Conservation (phyloP, 2,888 invertebrate genomes). For the Latheticus oryzae region DNA sequence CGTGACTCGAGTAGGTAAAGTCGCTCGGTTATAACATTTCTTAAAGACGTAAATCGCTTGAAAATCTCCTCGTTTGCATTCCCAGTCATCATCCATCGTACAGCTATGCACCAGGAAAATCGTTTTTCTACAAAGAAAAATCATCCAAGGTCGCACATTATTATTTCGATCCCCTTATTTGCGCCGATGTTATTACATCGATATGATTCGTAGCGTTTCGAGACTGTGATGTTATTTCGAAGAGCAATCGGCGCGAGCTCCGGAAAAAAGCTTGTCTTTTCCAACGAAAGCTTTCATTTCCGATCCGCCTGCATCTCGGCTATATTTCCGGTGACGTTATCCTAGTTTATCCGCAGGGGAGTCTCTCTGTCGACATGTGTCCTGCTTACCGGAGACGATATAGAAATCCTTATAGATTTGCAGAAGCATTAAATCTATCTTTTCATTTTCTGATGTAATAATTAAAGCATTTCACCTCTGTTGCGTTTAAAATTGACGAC, state of each 20-base stretch:
- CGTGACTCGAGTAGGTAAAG: slow-evolving; percentile 50
- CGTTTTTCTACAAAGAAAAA: too few relatives aligned
- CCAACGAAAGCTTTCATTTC: slow-evolving; percentile 64
- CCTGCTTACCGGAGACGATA: slow-evolving; percentile 68
- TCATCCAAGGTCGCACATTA: too few relatives aligned
- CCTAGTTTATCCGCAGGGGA: slow-evolving; percentile 71
- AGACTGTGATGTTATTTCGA: slow-evolving; percentile 3
- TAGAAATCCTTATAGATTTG: slow-evolving; percentile 59
- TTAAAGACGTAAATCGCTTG: slow-evolving; percentile 17
- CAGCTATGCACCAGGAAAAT: too few relatives aligned
- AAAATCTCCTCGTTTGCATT: slow-evolving; percentile 28
- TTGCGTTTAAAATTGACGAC: slow-evolving; percentile 30
- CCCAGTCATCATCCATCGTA: too few relatives aligned
- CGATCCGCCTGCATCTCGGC: slow-evolving; percentile 62
- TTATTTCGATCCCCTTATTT: too few relatives aligned
- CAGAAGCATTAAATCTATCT: slow-evolving; percentile 53
- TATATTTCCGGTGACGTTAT: slow-evolving; percentile 71
- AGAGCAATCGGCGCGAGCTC: slow-evolving; percentile 24
- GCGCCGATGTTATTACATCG: slow-evolving; percentile 1
- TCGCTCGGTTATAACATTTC: slow-evolving; percentile 49
- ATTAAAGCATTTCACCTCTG: slow-evolving; percentile 33
- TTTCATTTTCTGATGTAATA: slow-evolving; percentile 35
- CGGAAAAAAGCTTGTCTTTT: slow-evolving; percentile 36
- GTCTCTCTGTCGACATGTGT: slow-evolving; percentile 70
- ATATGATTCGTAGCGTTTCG: slow-evolving; percentile 5